These are phyloP conservation scores for Julus scanicus DNA, from an alignment of 2,888 invertebrate species.

Conservation along the genomic window DNA sequence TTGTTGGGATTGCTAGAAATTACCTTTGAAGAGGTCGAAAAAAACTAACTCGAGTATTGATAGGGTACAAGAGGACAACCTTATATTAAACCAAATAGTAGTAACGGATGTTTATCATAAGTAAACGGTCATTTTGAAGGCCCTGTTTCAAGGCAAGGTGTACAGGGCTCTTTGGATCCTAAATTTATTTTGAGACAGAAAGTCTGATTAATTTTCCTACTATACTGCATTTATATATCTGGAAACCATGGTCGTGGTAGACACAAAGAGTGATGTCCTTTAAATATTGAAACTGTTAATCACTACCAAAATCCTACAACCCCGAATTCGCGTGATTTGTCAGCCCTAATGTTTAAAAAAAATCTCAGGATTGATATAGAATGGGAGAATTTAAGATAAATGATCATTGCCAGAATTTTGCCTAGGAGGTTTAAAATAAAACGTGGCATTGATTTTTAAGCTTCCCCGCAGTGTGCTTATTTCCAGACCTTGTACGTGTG, in stretches of 20 bases:
- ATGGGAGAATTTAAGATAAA: background rate
- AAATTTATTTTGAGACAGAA: background rate
- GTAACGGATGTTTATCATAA: too few relatives aligned
- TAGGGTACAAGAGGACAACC: background rate
- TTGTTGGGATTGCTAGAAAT: background rate
- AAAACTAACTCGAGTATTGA: background rate
- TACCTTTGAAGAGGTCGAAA: too few relatives aligned
- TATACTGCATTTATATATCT: background rate
- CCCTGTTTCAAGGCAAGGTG: too few relatives aligned
- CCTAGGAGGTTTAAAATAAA: conserved; percentile 29
- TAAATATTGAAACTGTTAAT: conserved; percentile 18
- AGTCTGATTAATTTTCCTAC: background rate
- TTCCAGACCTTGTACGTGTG: conserved; percentile 5
- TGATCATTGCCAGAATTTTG: background rate
- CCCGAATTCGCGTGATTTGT: conserved; percentile 1
- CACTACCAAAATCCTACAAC: background rate
- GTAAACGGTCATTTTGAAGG: too few relatives aligned
- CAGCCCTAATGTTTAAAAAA: conserved; percentile 1
- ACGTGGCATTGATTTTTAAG: conserved; percentile 39
- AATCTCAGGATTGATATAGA: conserved; percentile 7
- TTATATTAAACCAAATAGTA: too few relatives aligned
- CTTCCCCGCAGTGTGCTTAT: conserved; percentile 11
- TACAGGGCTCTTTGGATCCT: too few relatives aligned
- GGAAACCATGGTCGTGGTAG: background rate
- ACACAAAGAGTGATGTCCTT: background rate